Base-by-base conservation (phyloP, 1,140 invertebrate species). In the Halotydeus destructor region DNA sequence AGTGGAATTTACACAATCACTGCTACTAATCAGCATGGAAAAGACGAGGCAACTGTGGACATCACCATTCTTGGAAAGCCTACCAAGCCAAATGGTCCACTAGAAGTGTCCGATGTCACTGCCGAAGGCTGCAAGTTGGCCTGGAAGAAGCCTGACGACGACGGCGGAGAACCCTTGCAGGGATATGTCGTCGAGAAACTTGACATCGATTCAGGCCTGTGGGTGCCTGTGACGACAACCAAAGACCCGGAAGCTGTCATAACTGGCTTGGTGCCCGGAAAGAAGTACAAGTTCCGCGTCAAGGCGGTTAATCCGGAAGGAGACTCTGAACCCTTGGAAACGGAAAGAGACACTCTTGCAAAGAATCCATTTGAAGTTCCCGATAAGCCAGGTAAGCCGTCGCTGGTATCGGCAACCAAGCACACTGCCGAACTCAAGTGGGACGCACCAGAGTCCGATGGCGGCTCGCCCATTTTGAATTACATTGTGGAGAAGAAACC, bases 401-500 rank as follows among this genome's bases (percentile, higher is more conserved):
- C 14, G 8, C 14, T 30, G 8, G 8, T 14, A 30, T 30, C 14
- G 14, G 8, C 14, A 30, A 9, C 27, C 14, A 12, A 14, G 51
- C 82, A 91, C 55, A 84, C 86, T 53, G 81, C 88, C 0, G 80
- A 83, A 44, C 65, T 99, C 19, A 86, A 89, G 62, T 99, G 91
- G 91, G 71, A 74, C 1, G 67, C 81, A 12, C 91, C 93, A n/a
- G 68, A 69, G 36, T 73, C 64, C 44, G 91, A 98, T 60, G 91
- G 91, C 44, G 94, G 94, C 19, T 76, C 86, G 21, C 80, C 85
- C 5, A 82, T 99, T 53, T 16, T 18, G 21, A 77, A 83, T 34
- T 98, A 98, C 54, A 68, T 97, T 39, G 80, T 99, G 55, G 89
- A 99, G 63, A 89, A 88, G 66, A 91, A 86, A 59, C 85, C 91